Conservation (phyloP, 2,113 vertebrate species). For the Melospiza melodia region DNA sequence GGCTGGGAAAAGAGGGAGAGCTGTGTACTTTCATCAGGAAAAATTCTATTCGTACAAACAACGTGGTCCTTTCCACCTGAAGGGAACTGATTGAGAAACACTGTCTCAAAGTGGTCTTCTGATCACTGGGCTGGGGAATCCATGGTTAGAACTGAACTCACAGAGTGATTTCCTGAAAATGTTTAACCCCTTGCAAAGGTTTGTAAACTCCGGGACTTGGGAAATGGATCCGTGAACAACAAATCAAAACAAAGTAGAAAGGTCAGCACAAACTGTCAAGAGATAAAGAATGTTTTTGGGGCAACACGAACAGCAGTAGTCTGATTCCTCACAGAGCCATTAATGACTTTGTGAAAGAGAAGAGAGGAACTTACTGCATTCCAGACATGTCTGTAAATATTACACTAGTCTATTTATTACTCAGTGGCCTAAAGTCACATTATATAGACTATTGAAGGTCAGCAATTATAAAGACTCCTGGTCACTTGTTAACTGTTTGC, state of each 20-base stretch:
- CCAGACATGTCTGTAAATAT: slow-evolving; percentile 58
- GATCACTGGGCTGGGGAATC: background rate
- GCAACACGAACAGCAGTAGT: background rate
- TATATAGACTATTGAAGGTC: slow-evolving; percentile 58
- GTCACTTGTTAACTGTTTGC: slow-evolving; percentile 74
- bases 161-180: slow-evolving; percentile 8
- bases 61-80: background rate
- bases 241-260: slow-evolving; percentile 20
- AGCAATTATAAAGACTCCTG: slow-evolving; percentile 33
- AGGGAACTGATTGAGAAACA: slow-evolving; percentile 32
- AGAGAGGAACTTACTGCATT: slow-evolving; percentile 39
- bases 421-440: slow-evolving; percentile 57
- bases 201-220: background rate
- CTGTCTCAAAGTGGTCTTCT: background rate
- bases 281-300: slow-evolving; percentile 40
- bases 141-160: background rate
- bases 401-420: slow-evolving; percentile 60
- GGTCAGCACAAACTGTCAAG: background rate
- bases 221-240: background rate
- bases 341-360: slow-evolving; percentile 22
- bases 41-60: background rate
- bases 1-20: background rate
- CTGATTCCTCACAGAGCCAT: background rate
- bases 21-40: slow-evolving; percentile 9
- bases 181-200: slow-evolving; percentile 32